A percentile compares a stretch with the other conserved stretches of the same genome.
Evolutionary conservation across 2,113 vertebrate species (phyloP).

Genomic region (Campylomormyrus tamandua): DNA sequence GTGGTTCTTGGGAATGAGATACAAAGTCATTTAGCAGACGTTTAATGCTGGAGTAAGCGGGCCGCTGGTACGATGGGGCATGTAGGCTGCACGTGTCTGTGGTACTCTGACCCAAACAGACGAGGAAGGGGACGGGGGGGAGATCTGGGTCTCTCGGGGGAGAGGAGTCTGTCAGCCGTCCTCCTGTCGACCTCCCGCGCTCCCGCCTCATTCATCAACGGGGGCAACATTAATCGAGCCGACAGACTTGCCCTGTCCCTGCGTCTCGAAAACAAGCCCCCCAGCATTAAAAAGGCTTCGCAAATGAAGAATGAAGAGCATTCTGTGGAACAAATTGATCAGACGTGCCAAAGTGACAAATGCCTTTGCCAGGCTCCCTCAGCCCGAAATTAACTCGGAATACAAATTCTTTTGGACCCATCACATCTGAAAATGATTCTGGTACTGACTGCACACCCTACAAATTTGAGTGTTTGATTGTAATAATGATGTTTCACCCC

Average conservation of each 20-base stretch:
- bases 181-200: not conserved
- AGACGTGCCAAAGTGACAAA: not conserved
- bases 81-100: not conserved
- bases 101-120: not conserved
- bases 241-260: not conserved
- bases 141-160: not conserved
- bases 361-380: not conserved
- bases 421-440: not conserved
- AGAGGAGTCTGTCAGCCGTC: not conserved
- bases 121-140: not conserved
- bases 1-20: not conserved
- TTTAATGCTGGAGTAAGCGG: not conserved
- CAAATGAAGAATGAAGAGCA: conserved; percentile 4
- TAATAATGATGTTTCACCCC: not conserved
- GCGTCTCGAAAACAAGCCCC: not conserved
- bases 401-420: not conserved
- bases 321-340: conserved; percentile 5
- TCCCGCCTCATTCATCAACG: not conserved
- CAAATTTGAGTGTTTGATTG: not conserved
- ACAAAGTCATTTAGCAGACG: not conserved
- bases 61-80: not conserved
- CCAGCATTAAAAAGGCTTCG: not conserved
- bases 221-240: conserved; percentile 3
- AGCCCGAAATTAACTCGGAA: not conserved
- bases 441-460: not conserved